Conservation (phyloP, 2,113 vertebrate species). For the Aythya baeri region DNA sequence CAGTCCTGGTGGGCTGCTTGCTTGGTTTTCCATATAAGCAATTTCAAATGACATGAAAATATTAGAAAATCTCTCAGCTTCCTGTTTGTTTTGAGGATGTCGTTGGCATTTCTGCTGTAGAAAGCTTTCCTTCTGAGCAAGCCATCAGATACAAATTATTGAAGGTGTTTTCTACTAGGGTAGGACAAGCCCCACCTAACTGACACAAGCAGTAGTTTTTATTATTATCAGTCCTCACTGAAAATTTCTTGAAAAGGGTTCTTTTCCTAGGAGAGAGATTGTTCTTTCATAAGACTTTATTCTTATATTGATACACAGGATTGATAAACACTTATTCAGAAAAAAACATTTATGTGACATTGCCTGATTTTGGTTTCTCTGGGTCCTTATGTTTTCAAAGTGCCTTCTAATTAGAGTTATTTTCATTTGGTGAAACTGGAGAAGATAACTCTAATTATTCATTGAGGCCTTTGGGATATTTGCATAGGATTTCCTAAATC, state of each 20-base stretch:
- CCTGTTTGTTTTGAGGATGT: not conserved
- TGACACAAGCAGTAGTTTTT: not conserved
- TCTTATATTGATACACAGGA: rapidly evolving
- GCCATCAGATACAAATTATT: not conserved
- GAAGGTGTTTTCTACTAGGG: not conserved
- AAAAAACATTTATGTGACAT: rapidly evolving
- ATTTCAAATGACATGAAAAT: not conserved
- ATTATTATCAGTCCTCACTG: not conserved
- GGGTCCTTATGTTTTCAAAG: rapidly evolving
- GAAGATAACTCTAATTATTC: not conserved
- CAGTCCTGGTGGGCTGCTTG: not conserved
- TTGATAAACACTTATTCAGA: not conserved
- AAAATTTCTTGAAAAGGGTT: not conserved
- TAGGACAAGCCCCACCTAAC: not conserved
- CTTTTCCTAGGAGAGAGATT: not conserved
- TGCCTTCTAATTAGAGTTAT: not conserved
- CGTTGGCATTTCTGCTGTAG: not conserved
- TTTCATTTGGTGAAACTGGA: not conserved
- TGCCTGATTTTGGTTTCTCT: not conserved
- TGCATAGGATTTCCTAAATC: not conserved
- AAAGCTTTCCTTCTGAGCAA: not conserved
- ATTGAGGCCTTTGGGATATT: not conserved
- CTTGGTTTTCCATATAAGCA: not conserved
- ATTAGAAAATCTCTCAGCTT: not conserved
- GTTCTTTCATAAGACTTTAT: not conserved